Evolutionary conservation across 2,113 vertebrate species (phyloP).

Genomic region (Capreolus pygargus): DNA sequence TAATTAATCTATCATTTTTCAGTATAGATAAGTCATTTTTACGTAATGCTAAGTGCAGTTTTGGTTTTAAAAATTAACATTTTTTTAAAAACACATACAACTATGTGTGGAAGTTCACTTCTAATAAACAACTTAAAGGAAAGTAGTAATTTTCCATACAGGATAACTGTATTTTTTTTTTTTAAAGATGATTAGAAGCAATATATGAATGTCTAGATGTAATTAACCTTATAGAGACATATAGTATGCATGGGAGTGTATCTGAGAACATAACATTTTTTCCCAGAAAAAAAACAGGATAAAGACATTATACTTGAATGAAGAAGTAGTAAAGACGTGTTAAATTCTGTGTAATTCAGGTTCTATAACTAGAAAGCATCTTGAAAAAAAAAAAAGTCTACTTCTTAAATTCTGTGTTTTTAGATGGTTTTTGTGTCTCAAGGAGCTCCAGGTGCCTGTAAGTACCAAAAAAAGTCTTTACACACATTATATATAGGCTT

Average conservation of each 20-base stretch:
- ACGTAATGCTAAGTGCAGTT: neutral
- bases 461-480: neutral
- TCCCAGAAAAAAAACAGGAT: neutral
- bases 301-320: neutral
- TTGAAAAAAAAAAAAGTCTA: neutral
- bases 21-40: neutral
- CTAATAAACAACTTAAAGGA: constrained; percentile 29
- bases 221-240: neutral
- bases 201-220: constrained; percentile 1
- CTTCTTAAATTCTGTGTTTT: neutral
- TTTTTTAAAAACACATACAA: neutral
- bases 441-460: neutral
- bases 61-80: neutral
- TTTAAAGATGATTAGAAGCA: constrained; percentile 36
- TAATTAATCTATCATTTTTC: neutral
- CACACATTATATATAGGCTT: neutral
- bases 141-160: constrained; percentile 44
- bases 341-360: neutral
- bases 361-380: neutral
- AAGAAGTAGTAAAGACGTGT: neutral
- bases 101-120: neutral
- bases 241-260: neutral
- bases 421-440: neutral
- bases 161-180: neutral
- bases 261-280: neutral